Conservation (phyloP, 2,797 vertebrate genomes). For the Erithacus rubecula region DNA sequence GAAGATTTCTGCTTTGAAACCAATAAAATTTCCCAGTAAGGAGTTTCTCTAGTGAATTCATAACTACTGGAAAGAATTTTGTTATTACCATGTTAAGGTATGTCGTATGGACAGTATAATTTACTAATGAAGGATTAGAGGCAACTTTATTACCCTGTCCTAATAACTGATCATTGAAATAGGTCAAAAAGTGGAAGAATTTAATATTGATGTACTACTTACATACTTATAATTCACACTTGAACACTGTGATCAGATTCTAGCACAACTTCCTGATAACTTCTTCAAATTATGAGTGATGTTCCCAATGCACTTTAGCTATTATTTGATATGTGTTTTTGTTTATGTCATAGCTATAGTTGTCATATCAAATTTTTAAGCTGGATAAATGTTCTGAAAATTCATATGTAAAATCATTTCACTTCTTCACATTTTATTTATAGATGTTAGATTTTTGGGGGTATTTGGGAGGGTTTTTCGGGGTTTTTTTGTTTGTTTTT, state of each 20-base stretch:
- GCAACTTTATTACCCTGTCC: slow-evolving; percentile 14
- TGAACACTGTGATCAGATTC: background rate
- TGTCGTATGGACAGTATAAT: background rate
- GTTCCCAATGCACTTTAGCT: background rate
- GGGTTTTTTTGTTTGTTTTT: background rate
- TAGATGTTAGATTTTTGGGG: background rate
- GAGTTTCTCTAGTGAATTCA: background rate
- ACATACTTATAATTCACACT: background rate
- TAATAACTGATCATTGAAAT: slow-evolving; percentile 30
- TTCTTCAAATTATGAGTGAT: background rate
- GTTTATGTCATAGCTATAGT: background rate
- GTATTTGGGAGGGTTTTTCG: too few species aligned
- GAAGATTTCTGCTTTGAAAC: background rate
- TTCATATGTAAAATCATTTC: background rate
- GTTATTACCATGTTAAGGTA: background rate
- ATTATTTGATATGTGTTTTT: slow-evolving; percentile 17
- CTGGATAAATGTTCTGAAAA: background rate
- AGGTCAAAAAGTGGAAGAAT: slow-evolving; percentile 6
- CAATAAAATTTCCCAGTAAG: background rate
- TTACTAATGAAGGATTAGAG: slow-evolving; percentile 12
- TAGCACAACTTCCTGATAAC: slow-evolving; percentile 1
- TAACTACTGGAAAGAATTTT: background rate
- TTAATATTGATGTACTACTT: background rate
- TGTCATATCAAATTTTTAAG: background rate
- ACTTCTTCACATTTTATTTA: background rate